Evolutionary conservation across 2,888 invertebrate species (phyloP), one percentile per base, ranked within the genome.

Genomic region (Volucella inanis): DNA sequence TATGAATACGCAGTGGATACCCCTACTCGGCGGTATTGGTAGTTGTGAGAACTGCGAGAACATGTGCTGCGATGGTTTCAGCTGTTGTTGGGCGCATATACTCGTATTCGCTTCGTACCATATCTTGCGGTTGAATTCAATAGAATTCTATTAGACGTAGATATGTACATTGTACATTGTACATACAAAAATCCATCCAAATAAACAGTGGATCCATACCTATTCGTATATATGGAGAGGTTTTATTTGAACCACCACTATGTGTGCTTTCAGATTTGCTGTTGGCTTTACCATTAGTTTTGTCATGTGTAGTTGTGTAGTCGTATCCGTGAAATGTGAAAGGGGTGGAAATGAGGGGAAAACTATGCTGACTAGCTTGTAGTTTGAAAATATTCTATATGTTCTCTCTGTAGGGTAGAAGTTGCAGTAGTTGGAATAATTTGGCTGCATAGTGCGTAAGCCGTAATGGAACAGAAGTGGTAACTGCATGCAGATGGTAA

Each of bases 401-500:
- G 47, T 41, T 72, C 61, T 62, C 41, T 67, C 31, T 31, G 31
- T 31, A 85, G 85, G 85, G 85, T 85, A 85, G 72, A 81, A 47
- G 64, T 31, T 76, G 64, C 64, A 43, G 31, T 68, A 62, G 64
- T 67, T 59, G 47, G 75, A 55, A 68, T 15, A 43, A 62, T 79
- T 57, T 22, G 45, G 43, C 70, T 75, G 79, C 65, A 74, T 68
- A 74, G 74, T 71, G 67, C 52, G 22, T 45, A 18, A 41, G 15
- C n/a, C n/a, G n/a, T n/a, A n/a, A n/a, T n/a, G 38, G 52, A 31
- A 4, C 1, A 31, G 31, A 31, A n/a, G 38, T 31, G 31, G 12
- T 15, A 62, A 10, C n/a, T 18, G 31, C 9, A 41, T 45, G 11
- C 18, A 11, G 18, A 31, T 31, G 31, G 31, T 31, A 31, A 31